phyloP scores from a whole-genome alignment of 2,888 invertebrate genomes.

The Athetis lepigone region DNA sequence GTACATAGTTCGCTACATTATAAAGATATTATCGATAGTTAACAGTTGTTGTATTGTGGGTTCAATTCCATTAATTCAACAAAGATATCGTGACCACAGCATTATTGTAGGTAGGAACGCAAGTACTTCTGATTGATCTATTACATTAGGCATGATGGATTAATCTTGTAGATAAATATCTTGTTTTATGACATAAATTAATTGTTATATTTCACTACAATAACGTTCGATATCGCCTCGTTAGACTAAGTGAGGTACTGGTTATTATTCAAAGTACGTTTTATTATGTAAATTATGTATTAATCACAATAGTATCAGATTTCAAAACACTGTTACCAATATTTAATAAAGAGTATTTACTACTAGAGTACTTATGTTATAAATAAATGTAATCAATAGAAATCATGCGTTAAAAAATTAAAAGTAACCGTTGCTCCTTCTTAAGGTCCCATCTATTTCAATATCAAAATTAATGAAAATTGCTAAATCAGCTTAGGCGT shows the following conservation, averaged over 20 bases:
- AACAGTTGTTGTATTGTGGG: constrained; percentile 14
- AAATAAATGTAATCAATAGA: too few relatives aligned
- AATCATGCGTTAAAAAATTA: too few relatives aligned
- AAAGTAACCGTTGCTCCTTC: too few relatives aligned
- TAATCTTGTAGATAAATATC: constrained; percentile 56
- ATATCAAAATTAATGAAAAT: too few relatives aligned
- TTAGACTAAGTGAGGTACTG: constrained; percentile 10
- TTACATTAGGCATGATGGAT: constrained; percentile 44
- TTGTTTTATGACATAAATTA: constrained; percentile 45
- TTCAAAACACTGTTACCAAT: too few relatives aligned
- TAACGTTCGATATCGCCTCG: constrained; percentile 14
- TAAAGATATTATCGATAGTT: not conserved
- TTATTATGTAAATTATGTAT: not conserved
- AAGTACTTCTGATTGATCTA: constrained; percentile 48
- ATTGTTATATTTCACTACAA: constrained; percentile 31
- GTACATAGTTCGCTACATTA: too few relatives aligned
- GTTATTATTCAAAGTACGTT: not conserved
- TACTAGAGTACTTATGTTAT: too few relatives aligned
- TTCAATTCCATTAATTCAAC: constrained; percentile 42
- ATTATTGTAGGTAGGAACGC: constrained; percentile 2
- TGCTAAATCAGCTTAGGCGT: too few relatives aligned
- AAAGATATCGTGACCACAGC: constrained; percentile 34
- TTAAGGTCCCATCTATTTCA: too few relatives aligned
- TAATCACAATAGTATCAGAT: too few relatives aligned
- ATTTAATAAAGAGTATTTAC: too few relatives aligned